phyloP scores from a whole-genome alignment of 2,888 invertebrate species.

The Latheticus oryzae region DNA sequence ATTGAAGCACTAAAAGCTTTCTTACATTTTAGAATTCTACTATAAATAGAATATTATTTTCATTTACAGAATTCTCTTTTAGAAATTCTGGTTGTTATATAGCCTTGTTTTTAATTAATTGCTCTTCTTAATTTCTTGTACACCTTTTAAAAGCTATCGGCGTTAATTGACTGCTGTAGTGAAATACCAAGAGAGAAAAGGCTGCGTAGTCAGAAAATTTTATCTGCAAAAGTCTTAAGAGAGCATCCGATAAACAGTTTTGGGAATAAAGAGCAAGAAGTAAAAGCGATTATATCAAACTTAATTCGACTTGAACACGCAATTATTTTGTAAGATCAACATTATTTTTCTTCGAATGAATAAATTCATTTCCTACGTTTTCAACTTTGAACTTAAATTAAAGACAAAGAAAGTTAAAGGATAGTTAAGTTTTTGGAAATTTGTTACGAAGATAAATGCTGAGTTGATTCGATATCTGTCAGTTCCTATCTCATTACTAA shows the following conservation, averaged over 20 bases:
- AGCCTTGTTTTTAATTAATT: conserved; percentile 30
- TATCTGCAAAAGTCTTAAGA: conserved; percentile 15
- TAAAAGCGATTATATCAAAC: conserved; percentile 28
- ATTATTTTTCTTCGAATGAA: conserved; percentile 18
- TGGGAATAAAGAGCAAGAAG: conserved; percentile 22
- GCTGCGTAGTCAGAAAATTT: conserved; percentile 24
- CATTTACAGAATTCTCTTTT: too few species aligned
- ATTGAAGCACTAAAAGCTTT: too few species aligned
- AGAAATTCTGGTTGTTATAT: too few species aligned
- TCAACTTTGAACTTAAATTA: conserved; percentile 1
- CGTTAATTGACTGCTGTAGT: conserved; percentile 28
- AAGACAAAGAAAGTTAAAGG: conserved; percentile 1
- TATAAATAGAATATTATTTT: too few species aligned
- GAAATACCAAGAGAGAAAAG: conserved; percentile 4
- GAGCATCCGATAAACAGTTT: conserved; percentile 30
- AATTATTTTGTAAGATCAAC: conserved; percentile 33
- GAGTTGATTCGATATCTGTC: conserved; percentile 2
- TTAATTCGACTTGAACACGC: conserved; percentile 26
- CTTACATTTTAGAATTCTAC: too few species aligned
- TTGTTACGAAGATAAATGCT: conserved; percentile 3
- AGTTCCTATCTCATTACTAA: not conserved
- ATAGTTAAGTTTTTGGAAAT: conserved; percentile 9
- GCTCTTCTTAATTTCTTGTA: conserved; percentile 14
- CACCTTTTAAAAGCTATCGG: conserved; percentile 26
- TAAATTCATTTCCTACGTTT: conserved; percentile 9